Base-by-base conservation (phyloP, 2,888 invertebrate genomes). In the Lithodes maja region DNA sequence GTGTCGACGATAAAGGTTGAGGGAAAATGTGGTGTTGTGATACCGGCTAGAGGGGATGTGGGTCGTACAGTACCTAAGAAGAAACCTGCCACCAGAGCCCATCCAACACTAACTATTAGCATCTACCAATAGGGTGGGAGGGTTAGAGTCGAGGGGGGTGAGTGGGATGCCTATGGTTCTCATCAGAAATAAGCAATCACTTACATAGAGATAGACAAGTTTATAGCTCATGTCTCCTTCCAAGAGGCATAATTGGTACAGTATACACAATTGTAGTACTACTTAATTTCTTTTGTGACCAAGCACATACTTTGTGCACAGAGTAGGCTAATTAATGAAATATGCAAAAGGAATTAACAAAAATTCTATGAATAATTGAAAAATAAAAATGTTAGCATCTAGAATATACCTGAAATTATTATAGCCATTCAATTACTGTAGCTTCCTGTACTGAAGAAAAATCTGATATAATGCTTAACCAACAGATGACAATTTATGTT, bases 61-160 rank as follows among this genome's bases (percentile, higher is more conserved):
- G 5, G 17, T 17, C 12, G 71, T n/a, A 17, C 12, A 61, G 68
- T 15, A 82, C 50, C n/a, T 9, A 49, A 50, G 53, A 78, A 78
- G 17, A 52, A n/a, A 71, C 85, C 85, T 80, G 75, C 53, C 71
- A 85, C 83, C 79, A 89, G 49, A 69, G 52, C 81, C 88, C 88
- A 82, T 89, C 88, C 54, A 53, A 68, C 85, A 78, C 74, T 79
- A 79, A 85, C 81, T 80, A 85, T 89, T 89, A 79, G 84, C 80
- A 53, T 33, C 33, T 54, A 85, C 88, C 80, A 89, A 89, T 81
- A 78, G 88, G 71, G 85, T 85, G 85, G 53, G 85, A 89, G 88
- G 88, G 88, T 79, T 68, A 68, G 69, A 52, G 17, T 71, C 17
- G 17, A 17, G 17, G n/a, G n/a, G n/a, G 71, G 12, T 12, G 33